Conservation (phyloP, 2,113 vertebrate genomes). For the Cathartes aura region DNA sequence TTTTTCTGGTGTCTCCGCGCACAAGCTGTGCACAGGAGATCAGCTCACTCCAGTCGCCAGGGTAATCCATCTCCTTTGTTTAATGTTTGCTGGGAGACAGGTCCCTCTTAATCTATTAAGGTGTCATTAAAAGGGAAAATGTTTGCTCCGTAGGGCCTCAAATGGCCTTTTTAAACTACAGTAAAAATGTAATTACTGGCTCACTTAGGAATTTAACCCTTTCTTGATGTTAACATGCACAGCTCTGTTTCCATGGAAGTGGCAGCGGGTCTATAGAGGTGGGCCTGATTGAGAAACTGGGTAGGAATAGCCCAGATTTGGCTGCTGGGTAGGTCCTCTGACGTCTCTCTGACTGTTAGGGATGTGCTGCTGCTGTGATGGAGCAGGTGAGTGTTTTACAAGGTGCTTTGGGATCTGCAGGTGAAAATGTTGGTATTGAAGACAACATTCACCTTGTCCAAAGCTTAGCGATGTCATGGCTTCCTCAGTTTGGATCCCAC, state of each 20-base stretch:
- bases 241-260: not conserved
- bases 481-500: not conserved
- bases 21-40: not conserved
- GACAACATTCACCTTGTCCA: not conserved
- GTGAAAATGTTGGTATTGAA: not conserved
- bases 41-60: fast-evolving
- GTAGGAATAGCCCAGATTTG: not conserved
- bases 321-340: not conserved
- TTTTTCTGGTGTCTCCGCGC: not conserved
- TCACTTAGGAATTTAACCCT: not conserved
- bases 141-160: constrained; percentile 31
- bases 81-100: not conserved
- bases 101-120: constrained; percentile 9
- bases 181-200: not conserved
- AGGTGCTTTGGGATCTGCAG: not conserved
- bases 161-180: constrained; percentile 13
- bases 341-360: not conserved
- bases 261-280: not conserved
- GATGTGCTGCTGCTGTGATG: not conserved
- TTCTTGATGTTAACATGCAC: not conserved
- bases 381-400: not conserved
- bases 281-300: not conserved
- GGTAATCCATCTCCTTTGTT: not conserved
- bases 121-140: constrained; percentile 60
- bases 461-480: not conserved